A percentile compares a stretch with the other conserved stretches of the same genome.
Evolutionary conservation across 2,797 vertebrate species (phyloP).

Genomic region (Sus cebifrons): DNA sequence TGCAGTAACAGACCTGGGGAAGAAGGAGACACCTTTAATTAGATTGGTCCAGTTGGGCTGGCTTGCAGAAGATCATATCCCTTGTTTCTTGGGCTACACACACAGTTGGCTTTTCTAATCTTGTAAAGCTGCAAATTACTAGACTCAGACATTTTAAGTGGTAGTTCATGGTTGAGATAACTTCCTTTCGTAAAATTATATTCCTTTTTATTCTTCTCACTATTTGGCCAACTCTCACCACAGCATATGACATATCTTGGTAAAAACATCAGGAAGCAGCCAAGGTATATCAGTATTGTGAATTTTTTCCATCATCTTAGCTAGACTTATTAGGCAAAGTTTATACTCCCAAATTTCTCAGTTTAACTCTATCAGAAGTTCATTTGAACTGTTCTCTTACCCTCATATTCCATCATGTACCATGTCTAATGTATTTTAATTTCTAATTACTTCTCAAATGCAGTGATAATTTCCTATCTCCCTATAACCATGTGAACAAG

Average conservation of each 20-base stretch:
- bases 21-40: neutral
- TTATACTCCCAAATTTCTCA: neutral
- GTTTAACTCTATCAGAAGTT: conserved; percentile 25
- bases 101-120: neutral
- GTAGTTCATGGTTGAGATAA: neutral
- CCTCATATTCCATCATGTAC: neutral
- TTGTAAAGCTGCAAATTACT: neutral
- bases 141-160: neutral
- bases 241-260: neutral
- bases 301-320: neutral
- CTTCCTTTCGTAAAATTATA: neutral
- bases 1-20: neutral
- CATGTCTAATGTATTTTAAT: conserved; percentile 54
- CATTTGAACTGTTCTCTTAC: conserved; percentile 29
- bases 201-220: neutral
- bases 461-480: conserved; percentile 73
- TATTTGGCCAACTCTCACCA: neutral
- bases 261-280: conserved; percentile 16
- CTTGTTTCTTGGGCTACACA: neutral
- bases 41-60: neutral
- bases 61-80: neutral
- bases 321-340: neutral
- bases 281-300: neutral
- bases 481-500: conserved; percentile 65
- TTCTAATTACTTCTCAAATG: conserved; percentile 77